Conservation (phyloP, 2,113 vertebrate genomes). For the Chascanopsetta lugubris region DNA sequence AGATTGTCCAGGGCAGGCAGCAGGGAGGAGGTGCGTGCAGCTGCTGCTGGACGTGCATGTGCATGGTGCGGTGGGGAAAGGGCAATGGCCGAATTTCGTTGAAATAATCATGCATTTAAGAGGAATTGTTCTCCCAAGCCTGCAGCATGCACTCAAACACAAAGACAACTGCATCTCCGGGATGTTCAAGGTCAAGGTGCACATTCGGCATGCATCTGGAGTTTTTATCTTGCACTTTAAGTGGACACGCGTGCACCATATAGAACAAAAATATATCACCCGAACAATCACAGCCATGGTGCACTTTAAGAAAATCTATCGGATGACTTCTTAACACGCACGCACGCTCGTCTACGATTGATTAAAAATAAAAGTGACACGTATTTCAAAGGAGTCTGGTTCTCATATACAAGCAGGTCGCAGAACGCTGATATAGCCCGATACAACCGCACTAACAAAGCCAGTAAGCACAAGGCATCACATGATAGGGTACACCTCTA, state of each 20-base stretch:
- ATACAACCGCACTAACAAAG: not conserved
- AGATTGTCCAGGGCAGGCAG: constrained; percentile 25
- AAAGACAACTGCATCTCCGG: accelerated
- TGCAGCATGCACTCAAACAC: accelerated
- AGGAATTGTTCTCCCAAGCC: not conserved
- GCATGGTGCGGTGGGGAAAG: not conserved
- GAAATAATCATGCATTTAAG: not conserved
- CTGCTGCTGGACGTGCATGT: constrained; percentile 21
- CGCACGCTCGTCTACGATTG: constrained; percentile 15
- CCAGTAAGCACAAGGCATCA: not conserved
- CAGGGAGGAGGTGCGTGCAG: constrained; percentile 14
- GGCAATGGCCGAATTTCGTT: not conserved
- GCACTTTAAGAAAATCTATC: not conserved
- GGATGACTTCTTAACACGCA: constrained; percentile 1
- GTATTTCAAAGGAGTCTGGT: constrained; percentile 54
- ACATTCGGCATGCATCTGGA: not conserved
- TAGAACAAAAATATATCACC: not conserved
- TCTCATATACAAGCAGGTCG: constrained; percentile 3
- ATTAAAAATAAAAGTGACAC: constrained; percentile 19
- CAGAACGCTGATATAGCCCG: not conserved
- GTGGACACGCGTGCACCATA: too few relatives aligned
- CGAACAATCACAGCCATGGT: not conserved
- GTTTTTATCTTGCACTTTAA: not conserved
- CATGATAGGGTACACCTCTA: not conserved
- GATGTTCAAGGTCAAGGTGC: accelerated